phyloP scores from a whole-genome alignment of 2,113 vertebrate genomes.

The Himantopus leucocephalus region DNA sequence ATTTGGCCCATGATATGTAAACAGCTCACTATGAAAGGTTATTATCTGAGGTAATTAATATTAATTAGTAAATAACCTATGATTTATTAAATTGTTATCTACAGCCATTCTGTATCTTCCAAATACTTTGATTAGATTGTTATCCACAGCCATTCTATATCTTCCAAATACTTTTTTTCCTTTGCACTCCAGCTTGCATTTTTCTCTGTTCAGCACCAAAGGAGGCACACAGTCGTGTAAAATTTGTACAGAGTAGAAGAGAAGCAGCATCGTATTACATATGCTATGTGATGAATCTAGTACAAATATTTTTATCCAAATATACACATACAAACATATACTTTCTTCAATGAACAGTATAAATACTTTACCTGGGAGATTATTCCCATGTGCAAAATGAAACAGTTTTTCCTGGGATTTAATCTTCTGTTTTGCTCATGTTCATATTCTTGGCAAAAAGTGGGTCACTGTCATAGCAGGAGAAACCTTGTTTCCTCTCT shows the following conservation, averaged over 20 bases:
- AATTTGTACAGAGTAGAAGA: slow-evolving; percentile 69
- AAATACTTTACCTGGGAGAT: slow-evolving; percentile 84
- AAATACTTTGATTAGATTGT: slow-evolving; percentile 44
- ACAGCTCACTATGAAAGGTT: slow-evolving; percentile 22
- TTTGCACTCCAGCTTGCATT: slow-evolving; percentile 58
- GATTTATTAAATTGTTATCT: slow-evolving; percentile 54
- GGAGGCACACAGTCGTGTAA: slow-evolving; percentile 72
- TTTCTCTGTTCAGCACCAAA: slow-evolving; percentile 59
- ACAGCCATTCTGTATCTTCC: slow-evolving; percentile 57
- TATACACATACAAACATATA: slow-evolving; percentile 76
- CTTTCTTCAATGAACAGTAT: slow-evolving; percentile 72
- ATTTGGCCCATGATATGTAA: slow-evolving; percentile 63
- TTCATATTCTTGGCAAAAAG: slow-evolving; percentile 93
- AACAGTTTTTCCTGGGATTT: slow-evolving; percentile 41
- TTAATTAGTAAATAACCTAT: background rate
- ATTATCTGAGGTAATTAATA: slow-evolving; percentile 78
- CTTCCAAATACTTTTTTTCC: slow-evolving; percentile 53
- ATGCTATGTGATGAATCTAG: slow-evolving; percentile 60
- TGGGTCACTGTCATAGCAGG: slow-evolving; percentile 93
- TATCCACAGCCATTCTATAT: slow-evolving; percentile 64
- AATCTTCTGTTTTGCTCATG: background rate
- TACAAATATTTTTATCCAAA: slow-evolving; percentile 83
- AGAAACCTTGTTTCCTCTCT: slow-evolving; percentile 90
- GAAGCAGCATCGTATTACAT: slow-evolving; percentile 80
- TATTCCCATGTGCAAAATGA: slow-evolving; percentile 87